These are phyloP conservation scores for Clarias platycephalus DNA, from an alignment of 2,797 vertebrate species.

Conservation along the genomic window DNA sequence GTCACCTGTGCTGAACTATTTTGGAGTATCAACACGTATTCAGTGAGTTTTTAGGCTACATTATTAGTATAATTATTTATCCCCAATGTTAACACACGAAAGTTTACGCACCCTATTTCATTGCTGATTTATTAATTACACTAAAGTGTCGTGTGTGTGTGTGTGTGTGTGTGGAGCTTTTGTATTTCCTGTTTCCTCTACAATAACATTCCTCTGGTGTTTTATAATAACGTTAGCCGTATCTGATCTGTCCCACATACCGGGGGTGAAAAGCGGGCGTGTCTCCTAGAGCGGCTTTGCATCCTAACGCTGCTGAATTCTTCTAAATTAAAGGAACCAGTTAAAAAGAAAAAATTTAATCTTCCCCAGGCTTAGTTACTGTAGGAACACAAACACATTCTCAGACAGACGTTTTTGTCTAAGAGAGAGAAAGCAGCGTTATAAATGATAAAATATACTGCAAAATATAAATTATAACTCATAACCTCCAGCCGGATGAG, in stretches of 20 bases:
- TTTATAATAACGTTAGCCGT: background rate
- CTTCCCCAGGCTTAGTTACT: conserved; percentile 5
- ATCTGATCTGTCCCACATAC: background rate
- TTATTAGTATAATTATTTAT: background rate
- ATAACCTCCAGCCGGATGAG: background rate
- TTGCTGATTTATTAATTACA: background rate
- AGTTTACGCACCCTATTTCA: background rate
- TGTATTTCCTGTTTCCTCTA: background rate
- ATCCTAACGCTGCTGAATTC: conserved; percentile 27
- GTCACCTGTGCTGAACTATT: background rate
- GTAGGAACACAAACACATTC: conserved; percentile 1
- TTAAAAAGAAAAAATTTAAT: background rate
- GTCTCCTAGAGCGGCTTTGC: background rate
- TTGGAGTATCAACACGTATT: background rate
- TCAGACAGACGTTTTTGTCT: background rate
- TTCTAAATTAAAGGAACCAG: conserved; percentile 11
- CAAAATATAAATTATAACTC: background rate
- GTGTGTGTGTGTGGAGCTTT: background rate
- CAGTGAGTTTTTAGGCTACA: background rate
- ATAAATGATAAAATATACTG: too few relatives aligned
- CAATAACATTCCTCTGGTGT: background rate
- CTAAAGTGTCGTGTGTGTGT: background rate
- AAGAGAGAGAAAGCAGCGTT: background rate
- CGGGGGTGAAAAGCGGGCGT: background rate
- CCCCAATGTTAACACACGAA: background rate